Base-by-base conservation (phyloP, 1,140 invertebrate genomes). In the Sycophaga agraensis region DNA sequence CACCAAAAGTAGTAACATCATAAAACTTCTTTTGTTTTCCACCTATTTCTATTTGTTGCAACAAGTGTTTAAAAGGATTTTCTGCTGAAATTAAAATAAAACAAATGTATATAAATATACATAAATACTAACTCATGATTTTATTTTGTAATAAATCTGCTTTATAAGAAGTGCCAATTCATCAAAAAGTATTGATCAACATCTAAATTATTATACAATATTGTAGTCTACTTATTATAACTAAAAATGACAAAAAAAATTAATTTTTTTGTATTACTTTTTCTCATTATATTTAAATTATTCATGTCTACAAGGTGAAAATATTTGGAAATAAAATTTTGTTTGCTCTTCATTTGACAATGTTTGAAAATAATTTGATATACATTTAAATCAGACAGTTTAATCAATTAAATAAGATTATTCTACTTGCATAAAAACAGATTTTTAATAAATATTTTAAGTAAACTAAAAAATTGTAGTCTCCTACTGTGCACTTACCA, bases 21-120 rank as follows among this genome's bases (percentile, higher is more conserved):
- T 86, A 96, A 73, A 90, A 96, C 59, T 86, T 85, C 69, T 84
- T 92, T 2, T 84, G 77, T 43, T 87, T 86, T 1, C 85, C 88
- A 64, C 83, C 83, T 26, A 91, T 74, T 4, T 81, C 77, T 24
- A 94, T 73, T 2, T 83, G 83, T 73, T 91, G 91, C 54, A 92
- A 67, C 22, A 87, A 80, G 42, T 85, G 79, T 34, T 85, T 79
- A 73, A 87, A 94, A 11, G 91, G 90, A 82, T 93, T 92, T 64
- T 77, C 69, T 48, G 72, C 86, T 89, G 70, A 64, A 83, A 84
- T 65, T 22, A 64, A 62, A 3, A 3, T 37, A 53, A 6, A 31
- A 31, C 11, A 6, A 6, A 4, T 31, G 4, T 31, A 6, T 6
- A 31, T 31, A 11, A 31, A 11, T 31, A 31, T n/a, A n/a, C n/a